A percentile compares a stretch with the other conserved stretches of the same genome.
Evolutionary conservation across 2,888 invertebrate genomes (phyloP).

Genomic region (Aphidius colemani): DNA sequence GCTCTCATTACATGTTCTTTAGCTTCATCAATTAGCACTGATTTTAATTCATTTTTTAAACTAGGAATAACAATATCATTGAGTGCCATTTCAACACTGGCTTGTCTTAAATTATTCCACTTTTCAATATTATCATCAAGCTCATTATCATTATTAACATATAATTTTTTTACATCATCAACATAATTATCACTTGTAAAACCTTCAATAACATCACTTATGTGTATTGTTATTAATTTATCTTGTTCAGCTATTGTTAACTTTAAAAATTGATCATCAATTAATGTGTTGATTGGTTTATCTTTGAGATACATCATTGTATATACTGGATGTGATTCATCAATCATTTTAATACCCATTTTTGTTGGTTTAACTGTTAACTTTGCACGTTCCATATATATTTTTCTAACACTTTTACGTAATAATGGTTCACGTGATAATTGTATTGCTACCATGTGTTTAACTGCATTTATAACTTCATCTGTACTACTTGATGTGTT

Average conservation of each 20-base stretch:
- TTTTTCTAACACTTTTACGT: conserved; percentile 81
- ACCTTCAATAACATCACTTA: conserved; percentile 79
- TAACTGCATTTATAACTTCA: conserved; percentile 86
- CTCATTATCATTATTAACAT: conserved; percentile 77
- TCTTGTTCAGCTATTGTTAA: conserved; percentile 81
- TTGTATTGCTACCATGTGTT: conserved; percentile 94
- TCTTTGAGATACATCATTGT: conserved; percentile 88
- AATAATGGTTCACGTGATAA: conserved; percentile 90
- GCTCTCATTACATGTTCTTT: conserved; percentile 83
- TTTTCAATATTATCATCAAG: conserved; percentile 92
- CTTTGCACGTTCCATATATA: conserved; percentile 86
- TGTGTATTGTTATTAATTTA: conserved; percentile 72
- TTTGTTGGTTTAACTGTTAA: conserved; percentile 83
- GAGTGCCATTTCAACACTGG: conserved; percentile 87
- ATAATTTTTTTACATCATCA: conserved; percentile 87
- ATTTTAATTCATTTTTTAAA: conserved; percentile 81
- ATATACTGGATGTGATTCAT: conserved; percentile 89
- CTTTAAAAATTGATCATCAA: conserved; percentile 88
- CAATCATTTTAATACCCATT: conserved; percentile 91
- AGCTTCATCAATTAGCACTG: conserved; percentile 81
- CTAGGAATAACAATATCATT: conserved; percentile 88
- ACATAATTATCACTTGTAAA: conserved; percentile 78
- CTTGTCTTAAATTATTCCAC: conserved; percentile 90
- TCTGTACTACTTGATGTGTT: conserved; percentile 64
- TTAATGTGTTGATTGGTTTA: conserved; percentile 88